These are phyloP conservation scores for Venustaconcha ellipsiformis DNA, from an alignment of 1,140 invertebrate species.

Conservation along the genomic window DNA sequence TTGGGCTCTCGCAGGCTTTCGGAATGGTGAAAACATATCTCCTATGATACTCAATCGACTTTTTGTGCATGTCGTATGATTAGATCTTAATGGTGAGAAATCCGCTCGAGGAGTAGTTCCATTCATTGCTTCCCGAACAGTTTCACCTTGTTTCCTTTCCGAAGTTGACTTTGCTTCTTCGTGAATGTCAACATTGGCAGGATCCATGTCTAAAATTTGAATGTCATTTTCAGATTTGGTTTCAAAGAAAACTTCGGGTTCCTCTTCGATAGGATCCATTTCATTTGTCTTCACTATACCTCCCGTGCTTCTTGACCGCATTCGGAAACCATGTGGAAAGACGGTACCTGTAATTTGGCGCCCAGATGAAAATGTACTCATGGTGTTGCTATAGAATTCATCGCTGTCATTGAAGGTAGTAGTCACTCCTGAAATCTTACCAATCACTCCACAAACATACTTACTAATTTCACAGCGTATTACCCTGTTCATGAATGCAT, in stretches of 20 bases:
- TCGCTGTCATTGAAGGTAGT: conserved; percentile 6
- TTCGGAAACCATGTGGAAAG: neutral
- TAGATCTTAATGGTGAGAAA: too few species aligned
- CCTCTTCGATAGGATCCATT: conserved; percentile 23
- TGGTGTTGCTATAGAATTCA: conserved; percentile 8
- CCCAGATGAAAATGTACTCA: conserved; percentile 14
- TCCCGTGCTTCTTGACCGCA: conserved; percentile 1
- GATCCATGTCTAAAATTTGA: too few species aligned
- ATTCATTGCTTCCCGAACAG: too few species aligned
- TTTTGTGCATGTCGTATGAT: too few species aligned
- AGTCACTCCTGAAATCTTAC: neutral
- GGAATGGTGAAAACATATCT: too few species aligned
- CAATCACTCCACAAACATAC: neutral
- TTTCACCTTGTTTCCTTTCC: too few species aligned
- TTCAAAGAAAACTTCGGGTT: neutral
- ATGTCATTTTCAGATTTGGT: too few species aligned
- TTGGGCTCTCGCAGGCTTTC: too few species aligned
- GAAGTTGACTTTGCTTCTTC: too few species aligned
- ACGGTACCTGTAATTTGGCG: neutral
- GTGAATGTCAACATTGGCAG: too few species aligned
- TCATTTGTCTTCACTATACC: neutral
- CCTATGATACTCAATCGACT: too few species aligned
- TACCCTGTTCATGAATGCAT: conserved; percentile 30
- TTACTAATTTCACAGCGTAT: conserved; percentile 19
- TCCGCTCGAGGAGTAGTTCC: too few species aligned